These are phyloP conservation scores for Myotis findleyi DNA, from an alignment of 2,797 vertebrate species.

Conservation along the genomic window DNA sequence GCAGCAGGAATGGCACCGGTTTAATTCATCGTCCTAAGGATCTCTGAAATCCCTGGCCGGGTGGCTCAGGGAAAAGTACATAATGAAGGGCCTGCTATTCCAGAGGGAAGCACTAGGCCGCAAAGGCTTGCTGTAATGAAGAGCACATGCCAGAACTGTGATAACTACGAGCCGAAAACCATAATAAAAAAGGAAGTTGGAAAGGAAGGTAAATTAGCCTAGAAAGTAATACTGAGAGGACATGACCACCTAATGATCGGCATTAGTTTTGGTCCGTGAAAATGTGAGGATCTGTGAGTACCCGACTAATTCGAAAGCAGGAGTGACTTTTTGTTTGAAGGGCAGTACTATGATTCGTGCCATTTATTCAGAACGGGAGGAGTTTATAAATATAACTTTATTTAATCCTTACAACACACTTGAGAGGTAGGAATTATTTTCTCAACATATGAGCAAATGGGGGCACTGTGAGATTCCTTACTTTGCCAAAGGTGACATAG, in stretches of 20 bases:
- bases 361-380: not conserved
- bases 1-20: not conserved
- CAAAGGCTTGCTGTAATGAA: not conserved
- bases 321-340: not conserved
- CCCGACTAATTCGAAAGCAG: not conserved
- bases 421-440: not conserved
- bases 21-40: constrained; percentile 11
- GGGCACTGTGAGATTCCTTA: not conserved
- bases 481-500: not conserved
- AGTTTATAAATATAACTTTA: not conserved
- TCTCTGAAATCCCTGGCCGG: not conserved
- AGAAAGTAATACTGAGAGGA: constrained; percentile 23
- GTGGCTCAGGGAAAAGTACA: not conserved
- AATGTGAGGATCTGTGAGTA: not conserved
- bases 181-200: not conserved
- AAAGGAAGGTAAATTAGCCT: not conserved
- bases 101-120: not conserved
- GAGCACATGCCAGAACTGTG: not conserved
- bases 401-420: not conserved
- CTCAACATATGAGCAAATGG: not conserved
- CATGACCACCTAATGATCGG: not conserved
- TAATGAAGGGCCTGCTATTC: not conserved
- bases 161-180: not conserved
- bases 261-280: not conserved
- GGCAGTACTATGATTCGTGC: not conserved